phyloP scores from a whole-genome alignment of 2,797 vertebrate species.

The Lemur catta region DNA sequence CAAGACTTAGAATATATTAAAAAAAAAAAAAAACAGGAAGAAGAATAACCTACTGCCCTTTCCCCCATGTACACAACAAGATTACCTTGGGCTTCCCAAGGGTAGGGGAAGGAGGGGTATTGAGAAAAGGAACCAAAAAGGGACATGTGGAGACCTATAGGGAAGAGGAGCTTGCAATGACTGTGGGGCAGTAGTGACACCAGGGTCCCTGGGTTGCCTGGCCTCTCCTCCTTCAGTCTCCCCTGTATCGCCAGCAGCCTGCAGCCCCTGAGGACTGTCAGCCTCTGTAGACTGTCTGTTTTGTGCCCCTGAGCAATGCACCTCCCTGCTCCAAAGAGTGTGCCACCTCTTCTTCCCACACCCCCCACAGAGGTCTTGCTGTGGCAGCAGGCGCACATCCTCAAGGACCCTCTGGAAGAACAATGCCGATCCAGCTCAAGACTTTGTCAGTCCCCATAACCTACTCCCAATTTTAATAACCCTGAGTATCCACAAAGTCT shows the following conservation, averaged over 20 bases:
- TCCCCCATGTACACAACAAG: no score
- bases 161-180: rapidly evolving
- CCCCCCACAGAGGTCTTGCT: not conserved
- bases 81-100: not conserved
- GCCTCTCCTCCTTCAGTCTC: not conserved
- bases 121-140: slow-evolving; percentile 26
- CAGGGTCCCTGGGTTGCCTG: not conserved
- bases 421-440: not conserved
- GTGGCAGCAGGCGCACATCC: not conserved
- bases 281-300: not conserved
- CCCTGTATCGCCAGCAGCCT: not conserved
- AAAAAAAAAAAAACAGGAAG: not conserved
- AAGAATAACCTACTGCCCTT: not conserved
- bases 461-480: not conserved
- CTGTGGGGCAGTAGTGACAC: not conserved
- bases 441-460: not conserved
- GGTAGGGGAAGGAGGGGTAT: rapidly evolving
- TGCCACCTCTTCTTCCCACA: not conserved
- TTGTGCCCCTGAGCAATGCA: not conserved
- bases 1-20: not conserved
- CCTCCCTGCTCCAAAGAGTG: not conserved
- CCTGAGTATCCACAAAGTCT: not conserved
- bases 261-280: not conserved
- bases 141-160: not conserved
- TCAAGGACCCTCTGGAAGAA: not conserved